A percentile compares a stretch with the other conserved stretches of the same genome.
phyloP scores from a whole-genome alignment of 1,140 invertebrate genomes.

The Popillia japonica region DNA sequence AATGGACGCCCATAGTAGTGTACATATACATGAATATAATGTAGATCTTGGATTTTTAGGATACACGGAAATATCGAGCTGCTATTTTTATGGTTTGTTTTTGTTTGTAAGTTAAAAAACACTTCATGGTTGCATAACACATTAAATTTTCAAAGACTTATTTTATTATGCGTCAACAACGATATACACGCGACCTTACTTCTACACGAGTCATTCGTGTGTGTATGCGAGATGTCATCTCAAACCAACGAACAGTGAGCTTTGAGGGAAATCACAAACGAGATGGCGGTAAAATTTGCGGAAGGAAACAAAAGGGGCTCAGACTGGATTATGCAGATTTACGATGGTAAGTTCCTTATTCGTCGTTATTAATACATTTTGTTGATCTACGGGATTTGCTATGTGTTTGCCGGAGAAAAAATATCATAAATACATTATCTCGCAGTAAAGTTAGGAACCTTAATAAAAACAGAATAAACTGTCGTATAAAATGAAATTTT shows the following conservation, averaged over 20 bases:
- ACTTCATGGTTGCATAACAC: not conserved
- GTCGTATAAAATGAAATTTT: slow-evolving; percentile 33
- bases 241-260: not conserved
- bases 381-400: slow-evolving; percentile 28
- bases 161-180: not conserved
- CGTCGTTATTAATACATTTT: slow-evolving; percentile 21
- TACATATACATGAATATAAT: too few species aligned
- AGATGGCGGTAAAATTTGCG: slow-evolving; percentile 21
- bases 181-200: not conserved
- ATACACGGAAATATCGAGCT: too few species aligned
- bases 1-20: too few species aligned
- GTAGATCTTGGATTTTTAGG: too few species aligned
- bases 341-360: slow-evolving; percentile 23
- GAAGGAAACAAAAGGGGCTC: slow-evolving; percentile 30
- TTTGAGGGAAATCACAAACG: slow-evolving; percentile 16
- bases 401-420: slow-evolving; percentile 4
- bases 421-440: slow-evolving; percentile 26
- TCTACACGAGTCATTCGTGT: not conserved
- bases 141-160: not conserved
- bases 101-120: not conserved
- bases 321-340: slow-evolving; percentile 33
- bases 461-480: slow-evolving; percentile 28
- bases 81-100: too few species aligned
- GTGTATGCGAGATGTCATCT: slow-evolving; percentile 1
- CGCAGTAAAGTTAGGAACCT: slow-evolving; percentile 22